Evolutionary conservation across 2,888 invertebrate species (phyloP), one percentile per base, ranked within the genome.

Genomic region (Ophion ellenae): DNA sequence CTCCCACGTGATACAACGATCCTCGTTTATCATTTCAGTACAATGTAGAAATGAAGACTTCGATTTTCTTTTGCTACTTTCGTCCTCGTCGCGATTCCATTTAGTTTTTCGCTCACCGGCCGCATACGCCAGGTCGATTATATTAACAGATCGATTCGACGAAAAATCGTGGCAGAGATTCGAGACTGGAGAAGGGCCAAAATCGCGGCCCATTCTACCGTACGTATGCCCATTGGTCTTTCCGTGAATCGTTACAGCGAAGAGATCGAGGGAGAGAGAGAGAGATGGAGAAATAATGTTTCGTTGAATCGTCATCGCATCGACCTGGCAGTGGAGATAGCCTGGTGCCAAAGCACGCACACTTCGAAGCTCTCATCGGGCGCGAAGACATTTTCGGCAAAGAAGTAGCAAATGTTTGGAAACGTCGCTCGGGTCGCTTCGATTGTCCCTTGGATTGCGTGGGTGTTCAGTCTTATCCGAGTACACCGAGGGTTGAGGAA

Each of bases 241-340:
- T 66, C 32, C 66, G 20, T 11, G n/a, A 53, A 53, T 76, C 64
- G 6, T 67, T 53, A 47, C 32, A 63, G 24, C 45, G 24, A 20
- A 66, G 32, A 14, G 36, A 36, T 66, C 17, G 20, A 17, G 24
- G 61, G 24, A 74, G 17, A 70, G 53, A 70, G 32, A 70, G 53
- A 79, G n/a, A 67, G n/a, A 47, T 5, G 28, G 45, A 80, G 63
- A 40, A 64, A 69, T 32, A 74, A 32, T 9, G 47, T 79, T 63
- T 79, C 24, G 24, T 59, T 59, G 47, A 14, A 28, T 79, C 78
- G 61, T 47, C 78, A 53, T 74, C 45, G 47, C 47, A 28, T 77
- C 28, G 45, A 67, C 81, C 84, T 61, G 81, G 84, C 84, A 85
- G 84, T 85, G 81, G 61, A 78, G 40, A 67, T 7, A n/a, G 53